These are phyloP conservation scores for Ormyrus labotus DNA, from an alignment of 2,888 invertebrate genomes.

Conservation along the genomic window DNA sequence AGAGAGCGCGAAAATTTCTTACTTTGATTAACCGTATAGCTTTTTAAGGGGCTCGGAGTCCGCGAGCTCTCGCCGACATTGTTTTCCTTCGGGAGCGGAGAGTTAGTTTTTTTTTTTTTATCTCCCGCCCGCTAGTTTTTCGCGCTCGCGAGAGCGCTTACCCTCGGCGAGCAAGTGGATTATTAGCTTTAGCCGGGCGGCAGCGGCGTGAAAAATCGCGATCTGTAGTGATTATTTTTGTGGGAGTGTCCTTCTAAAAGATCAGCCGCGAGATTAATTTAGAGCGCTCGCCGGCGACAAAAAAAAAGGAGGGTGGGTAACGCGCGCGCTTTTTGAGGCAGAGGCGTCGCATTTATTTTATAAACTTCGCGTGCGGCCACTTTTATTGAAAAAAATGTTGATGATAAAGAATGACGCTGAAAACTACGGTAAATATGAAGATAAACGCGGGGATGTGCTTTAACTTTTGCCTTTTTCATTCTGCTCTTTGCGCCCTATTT, in stretches of 20 bases:
- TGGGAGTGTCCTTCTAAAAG: neutral
- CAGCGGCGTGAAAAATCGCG: slow-evolving; percentile 1
- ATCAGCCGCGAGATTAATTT: neutral
- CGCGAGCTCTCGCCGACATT: neutral
- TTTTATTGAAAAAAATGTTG: no score
- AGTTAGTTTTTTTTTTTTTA: neutral
- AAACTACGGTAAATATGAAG: neutral
- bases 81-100: slow-evolving; percentile 12
- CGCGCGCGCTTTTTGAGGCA: no score
- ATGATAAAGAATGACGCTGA: no score
- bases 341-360: no score
- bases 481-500: neutral
- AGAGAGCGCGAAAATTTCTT: slow-evolving; percentile 22
- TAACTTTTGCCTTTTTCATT: neutral
- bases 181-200: slow-evolving; percentile 13
- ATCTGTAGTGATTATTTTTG: slow-evolving; percentile 27
- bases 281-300: no score
- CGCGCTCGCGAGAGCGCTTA: no score
- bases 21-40: slow-evolving; percentile 42
- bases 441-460: neutral
- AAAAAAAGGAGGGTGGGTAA: no score
- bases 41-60: slow-evolving; percentile 4
- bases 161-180: slow-evolving; percentile 19
- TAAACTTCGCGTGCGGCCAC: no score
- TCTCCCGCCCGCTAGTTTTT: neutral